phyloP scores from a whole-genome alignment of 2,888 invertebrate species.

The Rotaria socialis region DNA sequence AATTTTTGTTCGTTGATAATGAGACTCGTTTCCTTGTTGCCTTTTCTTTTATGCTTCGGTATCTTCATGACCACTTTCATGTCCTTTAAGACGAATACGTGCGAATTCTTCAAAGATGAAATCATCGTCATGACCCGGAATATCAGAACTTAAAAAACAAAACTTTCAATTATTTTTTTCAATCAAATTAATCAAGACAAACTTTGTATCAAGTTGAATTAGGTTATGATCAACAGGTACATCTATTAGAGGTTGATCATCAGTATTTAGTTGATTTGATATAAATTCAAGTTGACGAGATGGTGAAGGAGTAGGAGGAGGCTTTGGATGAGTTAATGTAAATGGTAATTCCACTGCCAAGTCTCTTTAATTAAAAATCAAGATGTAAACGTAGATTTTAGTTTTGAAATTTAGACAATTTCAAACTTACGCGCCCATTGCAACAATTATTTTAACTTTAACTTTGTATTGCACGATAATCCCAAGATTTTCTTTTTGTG shows the following conservation, averaged over 20 bases:
- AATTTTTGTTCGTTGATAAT: not conserved
- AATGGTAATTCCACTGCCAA: conserved; percentile 93
- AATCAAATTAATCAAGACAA: conserved; percentile 62
- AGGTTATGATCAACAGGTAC: conserved; percentile 81
- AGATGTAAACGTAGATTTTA: not conserved
- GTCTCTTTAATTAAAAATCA: conserved; percentile 66
- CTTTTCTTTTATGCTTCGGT: conserved; percentile 38
- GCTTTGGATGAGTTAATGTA: conserved; percentile 96
- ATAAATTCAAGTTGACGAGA: conserved; percentile 50
- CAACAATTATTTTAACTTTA: conserved; percentile 90
- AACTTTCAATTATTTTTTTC: conserved; percentile 66
- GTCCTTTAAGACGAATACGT: conserved; percentile 81
- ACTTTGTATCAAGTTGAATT: conserved; percentile 78
- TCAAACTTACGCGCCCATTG: conserved; percentile 78
- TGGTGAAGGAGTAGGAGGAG: conserved; percentile 63
- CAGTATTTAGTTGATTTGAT: conserved; percentile 47
- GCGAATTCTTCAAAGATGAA: conserved; percentile 99
- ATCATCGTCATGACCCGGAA: conserved; percentile 74
- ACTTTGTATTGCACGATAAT: conserved; percentile 99
- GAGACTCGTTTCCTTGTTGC: not conserved
- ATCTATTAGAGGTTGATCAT: conserved; percentile 36
- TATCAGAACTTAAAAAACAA: conserved; percentile 50
- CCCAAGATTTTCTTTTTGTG: conserved; percentile 92
- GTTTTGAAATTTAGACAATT: not conserved
- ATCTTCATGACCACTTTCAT: conserved; percentile 50